Percentiles rank a stretch among this genome's conserved stretches.
These are phyloP conservation scores for Troglohyphantes excavatus DNA, from an alignment of 2,888 invertebrate species.

Conservation along the genomic window DNA sequence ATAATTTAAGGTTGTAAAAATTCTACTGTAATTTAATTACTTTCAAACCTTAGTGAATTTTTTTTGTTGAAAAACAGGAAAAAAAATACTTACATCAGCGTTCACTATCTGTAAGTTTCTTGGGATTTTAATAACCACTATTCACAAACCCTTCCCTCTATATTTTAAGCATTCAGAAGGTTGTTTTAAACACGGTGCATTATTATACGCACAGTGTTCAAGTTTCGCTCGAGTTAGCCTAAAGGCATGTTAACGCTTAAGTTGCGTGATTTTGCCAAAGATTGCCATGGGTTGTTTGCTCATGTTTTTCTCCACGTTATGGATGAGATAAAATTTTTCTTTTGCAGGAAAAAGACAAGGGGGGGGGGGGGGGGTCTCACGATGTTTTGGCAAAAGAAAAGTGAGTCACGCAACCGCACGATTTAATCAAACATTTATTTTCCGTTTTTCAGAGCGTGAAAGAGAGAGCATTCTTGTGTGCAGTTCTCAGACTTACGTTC, in stretches of 20 bases:
- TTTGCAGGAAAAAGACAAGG: slow-evolving; percentile 3
- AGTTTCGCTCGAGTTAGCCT: neutral
- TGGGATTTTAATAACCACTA: neutral
- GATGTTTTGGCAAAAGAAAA: slow-evolving; percentile 37
- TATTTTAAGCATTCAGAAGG: neutral
- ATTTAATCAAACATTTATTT: slow-evolving; percentile 38
- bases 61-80: no score
- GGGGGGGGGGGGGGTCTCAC: slow-evolving; percentile 20
- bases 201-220: neutral
- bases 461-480: neutral
- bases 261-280: slow-evolving; percentile 48
- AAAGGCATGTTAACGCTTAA: slow-evolving; percentile 13
- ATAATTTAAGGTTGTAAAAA: no score
- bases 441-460: neutral
- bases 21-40: no score
- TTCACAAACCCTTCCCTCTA: neutral
- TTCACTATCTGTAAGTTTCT: neutral
- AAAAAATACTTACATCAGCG: no score
- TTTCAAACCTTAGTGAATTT: no score
- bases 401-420: slow-evolving; percentile 28
- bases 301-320: slow-evolving; percentile 22
- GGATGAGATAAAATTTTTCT: slow-evolving; percentile 28
- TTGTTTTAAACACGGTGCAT: neutral
- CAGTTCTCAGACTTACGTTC: neutral
- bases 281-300: slow-evolving; percentile 31